These are phyloP conservation scores for Glaucopsyche alexis DNA, from an alignment of 2,888 invertebrate species.

Conservation along the genomic window DNA sequence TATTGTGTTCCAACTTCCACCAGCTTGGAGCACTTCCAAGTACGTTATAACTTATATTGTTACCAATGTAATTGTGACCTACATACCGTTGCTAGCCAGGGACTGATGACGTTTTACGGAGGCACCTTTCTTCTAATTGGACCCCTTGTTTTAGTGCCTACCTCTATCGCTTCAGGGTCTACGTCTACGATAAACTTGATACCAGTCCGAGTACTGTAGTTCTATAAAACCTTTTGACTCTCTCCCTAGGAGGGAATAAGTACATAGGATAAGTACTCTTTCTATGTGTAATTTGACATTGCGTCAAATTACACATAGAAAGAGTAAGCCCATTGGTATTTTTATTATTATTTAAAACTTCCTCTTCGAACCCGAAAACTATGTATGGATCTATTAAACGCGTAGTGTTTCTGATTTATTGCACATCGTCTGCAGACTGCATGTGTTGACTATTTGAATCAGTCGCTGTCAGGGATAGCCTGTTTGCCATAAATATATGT, in stretches of 20 bases:
- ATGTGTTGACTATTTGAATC: slow-evolving; percentile 5
- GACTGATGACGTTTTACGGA: neutral
- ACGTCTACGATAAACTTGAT: too few species aligned
- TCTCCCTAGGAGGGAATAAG: too few species aligned
- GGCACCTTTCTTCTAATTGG: neutral
- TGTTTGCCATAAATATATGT: neutral
- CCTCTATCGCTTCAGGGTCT: too few species aligned
- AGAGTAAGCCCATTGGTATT: too few species aligned
- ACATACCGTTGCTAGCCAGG: slow-evolving; percentile 12
- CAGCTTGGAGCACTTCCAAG: slow-evolving; percentile 24
- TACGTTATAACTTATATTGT: slow-evolving; percentile 14
- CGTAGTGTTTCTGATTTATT: neutral
- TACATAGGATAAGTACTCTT: too few species aligned
- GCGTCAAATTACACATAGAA: too few species aligned
- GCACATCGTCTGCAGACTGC: neutral
- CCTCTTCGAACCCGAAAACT: neutral
- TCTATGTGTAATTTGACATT: too few species aligned
- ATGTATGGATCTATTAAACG: neutral
- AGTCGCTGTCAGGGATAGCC: neutral
- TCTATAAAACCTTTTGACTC: too few species aligned
- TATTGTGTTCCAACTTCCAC: slow-evolving; percentile 13
- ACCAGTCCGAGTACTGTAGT: too few species aligned
- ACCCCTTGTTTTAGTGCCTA: neutral
- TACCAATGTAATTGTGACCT: slow-evolving; percentile 23
- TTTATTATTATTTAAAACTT: too few species aligned